Base-by-base conservation (phyloP, 2,113 vertebrate species). In the Scolopax mira region DNA sequence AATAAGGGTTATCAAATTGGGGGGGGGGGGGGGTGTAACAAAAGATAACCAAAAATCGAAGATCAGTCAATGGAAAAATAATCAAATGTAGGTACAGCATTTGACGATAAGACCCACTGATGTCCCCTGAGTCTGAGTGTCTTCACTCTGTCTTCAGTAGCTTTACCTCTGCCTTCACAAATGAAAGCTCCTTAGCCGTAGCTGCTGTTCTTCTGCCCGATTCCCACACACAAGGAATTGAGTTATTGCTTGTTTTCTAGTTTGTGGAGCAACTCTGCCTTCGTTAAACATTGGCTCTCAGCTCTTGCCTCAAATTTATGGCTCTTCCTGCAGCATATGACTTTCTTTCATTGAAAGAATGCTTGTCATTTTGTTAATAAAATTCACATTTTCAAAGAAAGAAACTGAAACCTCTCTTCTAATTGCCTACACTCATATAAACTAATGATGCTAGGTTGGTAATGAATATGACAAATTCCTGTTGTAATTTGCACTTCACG, bases 381-480 rank as follows among this genome's bases (percentile, higher is more conserved):
- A 94, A 89, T 51, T 66, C 37, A 46, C 31, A 66, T 82, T 94
- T 92, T 89, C 88, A 91, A 83, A 85, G 71, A 87, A 87, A 94
- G 70, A 91, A 91, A 75, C 62, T 11, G 49, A 90, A 95, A 85
- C 33, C 46, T 79, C 57, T 92, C 41, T 55, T 92, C 70, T 79
- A 88, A 94, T 69, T 95, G 61, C 61, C 62, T 75, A 41, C 70
- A 84, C n/a, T 71, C 39, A 16, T 64, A 88, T 42, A 89, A 95
- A 89, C 27, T 44, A 85, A 82, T 39, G 52, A 93, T 82, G 28
- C 55, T 81, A 33, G 24, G 55, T 66, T 72, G 54, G 62, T 73
- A 89, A 92, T 49, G 78, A 93, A 85, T 71, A 77, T 84, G 75
- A 83, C 78, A 89, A 83, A 82, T 78, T 93, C 81, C 78, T 83